Base-by-base conservation (phyloP, 2,797 vertebrate species). In the Oreochromis grahami region DNA sequence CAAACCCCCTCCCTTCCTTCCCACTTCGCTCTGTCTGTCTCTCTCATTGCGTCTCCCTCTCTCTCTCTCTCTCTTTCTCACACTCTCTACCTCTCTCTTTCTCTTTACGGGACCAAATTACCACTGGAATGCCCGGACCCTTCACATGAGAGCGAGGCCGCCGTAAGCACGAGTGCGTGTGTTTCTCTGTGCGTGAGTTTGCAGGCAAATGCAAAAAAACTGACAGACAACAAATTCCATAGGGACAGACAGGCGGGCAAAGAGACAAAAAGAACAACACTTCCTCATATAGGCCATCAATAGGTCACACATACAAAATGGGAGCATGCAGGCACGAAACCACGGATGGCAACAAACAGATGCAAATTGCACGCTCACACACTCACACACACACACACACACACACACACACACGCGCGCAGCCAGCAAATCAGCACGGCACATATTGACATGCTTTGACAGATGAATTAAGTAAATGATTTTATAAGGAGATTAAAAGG, bases 101-200 rank as follows among this genome's bases (percentile, higher is more conserved):
- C 88, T 92, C 90, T 91, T 98, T 97, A 97, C 96, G 96, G 85
- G 95, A 97, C 97, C 97, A 98, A 98, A 98, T 98, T 98, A 98
- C 97, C 90, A 82, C 96, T 93, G 97, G 96, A 98, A 97, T 95
- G 94, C 94, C 94, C 94, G 96, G 96, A 96, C 96, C 96, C 95
- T 96, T 94, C 96, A 97, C 97, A 97, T 96, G 96, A 96, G 80
- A 85, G 96, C 96, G 96, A 95, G 96, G 96, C 95, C 93, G 94
- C 93, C 85, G 92, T 93, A 91, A 95, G 92, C 95, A 95, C 94
- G 94, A 95, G 94, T 95, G 93, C 94, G 91, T 94, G 94, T 95
- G 94, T 96, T 94, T 95, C 94, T 95, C 94, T 94, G 95, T 94
- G 17, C 14, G 63, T 76, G 85, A 51, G 29, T 50, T 36, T 72